phyloP scores from a whole-genome alignment of 2,113 vertebrate species.

The Sylvilagus bachmani region DNA sequence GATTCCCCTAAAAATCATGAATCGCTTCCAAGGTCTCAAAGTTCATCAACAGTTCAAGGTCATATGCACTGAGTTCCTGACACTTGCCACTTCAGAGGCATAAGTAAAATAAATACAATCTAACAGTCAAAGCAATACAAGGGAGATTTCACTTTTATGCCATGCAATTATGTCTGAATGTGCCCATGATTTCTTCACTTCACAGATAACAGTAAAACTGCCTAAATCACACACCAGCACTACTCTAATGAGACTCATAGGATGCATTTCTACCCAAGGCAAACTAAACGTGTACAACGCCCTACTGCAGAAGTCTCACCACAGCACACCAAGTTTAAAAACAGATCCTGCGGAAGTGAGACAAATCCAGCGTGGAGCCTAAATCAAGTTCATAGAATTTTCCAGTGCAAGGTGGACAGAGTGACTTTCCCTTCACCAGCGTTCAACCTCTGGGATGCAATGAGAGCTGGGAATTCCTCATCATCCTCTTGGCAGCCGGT shows the following conservation, averaged over 20 bases:
- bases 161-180: conserved; percentile 67
- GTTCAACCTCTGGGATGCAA: neutral
- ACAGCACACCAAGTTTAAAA: conserved; percentile 31
- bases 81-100: conserved; percentile 16
- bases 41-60: neutral
- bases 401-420: conserved; percentile 12
- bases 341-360: neutral
- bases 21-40: conserved; percentile 25
- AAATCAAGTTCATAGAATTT: conserved; percentile 39
- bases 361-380: neutral
- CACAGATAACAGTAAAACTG: conserved; percentile 74
- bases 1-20: neutral
- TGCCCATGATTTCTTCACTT: conserved; percentile 71
- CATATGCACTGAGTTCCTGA: neutral
- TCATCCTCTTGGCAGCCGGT: neutral
- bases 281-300: conserved; percentile 57
- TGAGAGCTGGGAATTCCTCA: neutral
- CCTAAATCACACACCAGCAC: conserved; percentile 63
- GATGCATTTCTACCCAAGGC: conserved; percentile 74
- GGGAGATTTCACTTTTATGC: conserved; percentile 59
- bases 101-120: conserved; percentile 56
- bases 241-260: conserved; percentile 67
- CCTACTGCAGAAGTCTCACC: conserved; percentile 46
- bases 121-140: conserved; percentile 22
- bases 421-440: neutral